Evolutionary conservation across 2,888 invertebrate genomes (phyloP), one percentile per base, ranked within the genome.

Genomic region (Elysia crispata): DNA sequence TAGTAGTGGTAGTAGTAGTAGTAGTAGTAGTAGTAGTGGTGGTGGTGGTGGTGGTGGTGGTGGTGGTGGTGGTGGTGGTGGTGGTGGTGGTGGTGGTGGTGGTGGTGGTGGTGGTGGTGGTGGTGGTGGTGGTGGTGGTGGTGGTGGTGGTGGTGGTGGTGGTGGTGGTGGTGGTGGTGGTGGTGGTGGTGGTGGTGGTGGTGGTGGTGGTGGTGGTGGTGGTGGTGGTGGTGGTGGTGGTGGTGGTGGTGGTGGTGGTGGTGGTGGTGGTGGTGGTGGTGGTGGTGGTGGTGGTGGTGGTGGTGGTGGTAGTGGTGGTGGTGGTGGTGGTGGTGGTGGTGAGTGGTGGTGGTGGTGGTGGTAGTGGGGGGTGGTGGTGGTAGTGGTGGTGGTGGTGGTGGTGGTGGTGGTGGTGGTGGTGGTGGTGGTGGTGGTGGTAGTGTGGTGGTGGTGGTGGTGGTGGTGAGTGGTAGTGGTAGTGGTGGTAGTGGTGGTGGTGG

Each of bases 1-100:
- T 69, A 69, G 69, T 69, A 69, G 69, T 69, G 31, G 69, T 69
- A 69, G 69, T 69, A 69, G 69, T 69, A 69, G 69, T 69, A 69
- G 69, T 69, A 69, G 69, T 69, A 69, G 69, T 69, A 69, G 69
- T 28, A 18, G 69, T 28, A 18, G 30, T 69, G 11, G 69, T 69
- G 11, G 28, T 69, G 11, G 28, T 31, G 25, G 69, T 31, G 25
- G 69, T 31, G 25, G 69, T 31, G 25, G 5, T 20, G 25, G 69
- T 31, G 20, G 15, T 31, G 6, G 69, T 69, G 11, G 69, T 69
- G 20, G 69, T 69, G 6, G 69, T 69, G 20, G 69, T 25, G 28
- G 69, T 30, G 8, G n/a, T 62, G 8, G n/a, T 6, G 11, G 6
- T 6, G 64, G n/a, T 8, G n/a, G 11, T 13, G 64, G n/a, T 8